Percentiles rank a stretch among this genome's conserved stretches.
phyloP scores from a whole-genome alignment of 2,113 vertebrate species.

The Glareola pratincola region DNA sequence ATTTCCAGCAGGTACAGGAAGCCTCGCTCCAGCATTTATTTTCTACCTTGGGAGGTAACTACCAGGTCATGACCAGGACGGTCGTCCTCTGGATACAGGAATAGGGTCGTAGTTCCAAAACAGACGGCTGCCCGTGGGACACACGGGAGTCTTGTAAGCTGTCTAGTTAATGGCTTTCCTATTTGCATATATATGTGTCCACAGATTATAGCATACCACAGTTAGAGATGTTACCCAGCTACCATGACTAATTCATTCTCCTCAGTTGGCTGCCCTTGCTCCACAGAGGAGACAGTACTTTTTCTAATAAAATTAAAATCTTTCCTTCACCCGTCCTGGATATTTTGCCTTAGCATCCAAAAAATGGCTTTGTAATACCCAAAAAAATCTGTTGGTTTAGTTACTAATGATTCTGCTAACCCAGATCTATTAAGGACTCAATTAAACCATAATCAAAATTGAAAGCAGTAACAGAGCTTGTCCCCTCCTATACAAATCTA shows the following conservation, averaged over 20 bases:
- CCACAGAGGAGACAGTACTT: background rate
- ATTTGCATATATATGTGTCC: background rate
- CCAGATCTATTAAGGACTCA: background rate
- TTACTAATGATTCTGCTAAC: background rate
- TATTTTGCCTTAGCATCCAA: background rate
- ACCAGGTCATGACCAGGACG: fast-evolving
- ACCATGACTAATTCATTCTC: background rate
- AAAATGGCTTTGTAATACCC: background rate
- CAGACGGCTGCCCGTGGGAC: background rate
- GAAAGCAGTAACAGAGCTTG: background rate
- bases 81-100: fast-evolving
- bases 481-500: background rate
- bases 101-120: background rate
- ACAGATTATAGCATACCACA: background rate
- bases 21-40: background rate
- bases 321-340: background rate
- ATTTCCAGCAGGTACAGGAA: background rate
- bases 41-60: background rate
- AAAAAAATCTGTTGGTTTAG: background rate
- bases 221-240: background rate
- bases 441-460: background rate
- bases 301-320: background rate
- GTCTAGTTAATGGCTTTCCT: background rate
- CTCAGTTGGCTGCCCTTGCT: background rate
- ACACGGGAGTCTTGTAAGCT: background rate